phyloP scores from a whole-genome alignment of 2,888 invertebrate species.

The Selenia dentaria region DNA sequence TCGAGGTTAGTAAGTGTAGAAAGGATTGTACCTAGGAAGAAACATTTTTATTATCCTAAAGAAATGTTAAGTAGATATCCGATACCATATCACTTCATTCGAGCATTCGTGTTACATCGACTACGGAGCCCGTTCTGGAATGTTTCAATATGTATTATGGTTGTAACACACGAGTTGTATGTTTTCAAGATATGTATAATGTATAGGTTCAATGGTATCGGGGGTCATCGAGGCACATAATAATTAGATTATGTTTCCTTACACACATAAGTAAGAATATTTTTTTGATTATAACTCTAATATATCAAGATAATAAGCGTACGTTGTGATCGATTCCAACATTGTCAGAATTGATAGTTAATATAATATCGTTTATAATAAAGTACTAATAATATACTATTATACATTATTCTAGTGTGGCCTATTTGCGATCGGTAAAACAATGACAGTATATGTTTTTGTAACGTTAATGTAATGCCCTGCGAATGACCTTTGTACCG shows the following conservation, averaged over 20 bases:
- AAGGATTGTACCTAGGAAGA: conserved; percentile 61
- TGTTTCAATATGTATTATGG: too few relatives aligned
- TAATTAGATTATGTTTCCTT: conserved; percentile 62
- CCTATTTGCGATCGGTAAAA: conserved; percentile 5
- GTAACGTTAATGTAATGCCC: too few relatives aligned
- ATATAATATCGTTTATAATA: conserved; percentile 33
- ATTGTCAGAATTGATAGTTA: conserved; percentile 56
- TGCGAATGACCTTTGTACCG: too few relatives aligned
- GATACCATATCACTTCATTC: conserved; percentile 59
- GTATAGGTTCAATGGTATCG: conserved; percentile 48
- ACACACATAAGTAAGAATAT: conserved; percentile 74
- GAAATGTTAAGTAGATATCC: conserved; percentile 61
- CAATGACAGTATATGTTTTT: too few relatives aligned
- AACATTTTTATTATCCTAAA: conserved; percentile 55
- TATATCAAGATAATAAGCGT: conserved; percentile 82
- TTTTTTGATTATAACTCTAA: conserved; percentile 65
- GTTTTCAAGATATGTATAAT: conserved; percentile 22
- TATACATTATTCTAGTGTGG: conserved; percentile 26
- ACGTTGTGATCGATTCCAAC: conserved; percentile 69
- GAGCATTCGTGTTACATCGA: conserved; percentile 31
- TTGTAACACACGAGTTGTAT: conserved; percentile 13
- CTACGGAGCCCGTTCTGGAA: too few relatives aligned
- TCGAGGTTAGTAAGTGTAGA: conserved; percentile 52
- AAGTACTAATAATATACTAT: conserved; percentile 32
- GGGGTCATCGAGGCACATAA: conserved; percentile 73